Conservation (phyloP, 2,888 invertebrate species). For the Rhingia campestris region DNA sequence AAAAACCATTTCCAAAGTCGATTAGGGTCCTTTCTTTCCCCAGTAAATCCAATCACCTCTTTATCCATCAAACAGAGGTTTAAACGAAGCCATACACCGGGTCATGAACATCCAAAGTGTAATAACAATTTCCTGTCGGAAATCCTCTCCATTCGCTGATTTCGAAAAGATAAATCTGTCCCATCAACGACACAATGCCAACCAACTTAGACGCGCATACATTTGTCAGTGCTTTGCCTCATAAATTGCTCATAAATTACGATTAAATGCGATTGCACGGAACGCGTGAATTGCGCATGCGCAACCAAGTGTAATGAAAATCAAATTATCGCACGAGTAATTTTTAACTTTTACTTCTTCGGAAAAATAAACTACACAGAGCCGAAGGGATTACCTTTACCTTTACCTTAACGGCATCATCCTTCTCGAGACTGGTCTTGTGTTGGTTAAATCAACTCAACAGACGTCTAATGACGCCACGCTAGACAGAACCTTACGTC, state of each 20-base stretch:
- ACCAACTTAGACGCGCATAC: conserved; percentile 25
- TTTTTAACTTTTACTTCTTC: background rate
- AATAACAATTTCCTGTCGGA: too few relatives aligned
- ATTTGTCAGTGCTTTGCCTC: conserved; percentile 40
- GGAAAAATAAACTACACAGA: background rate
- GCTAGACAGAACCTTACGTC: conserved; percentile 36
- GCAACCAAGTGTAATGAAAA: conserved; percentile 54
- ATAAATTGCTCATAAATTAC: conserved; percentile 45
- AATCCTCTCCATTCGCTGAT: too few relatives aligned
- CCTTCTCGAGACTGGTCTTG: background rate
- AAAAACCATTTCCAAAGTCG: too few relatives aligned
- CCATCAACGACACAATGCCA: background rate
- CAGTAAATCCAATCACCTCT: too few relatives aligned
- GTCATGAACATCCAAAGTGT: too few relatives aligned
- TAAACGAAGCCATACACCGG: too few relatives aligned
- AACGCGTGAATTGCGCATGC: conserved; percentile 30
- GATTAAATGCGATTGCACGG: conserved; percentile 15
- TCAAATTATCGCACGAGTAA: conserved; percentile 47
- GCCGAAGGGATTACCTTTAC: conserved; percentile 33
- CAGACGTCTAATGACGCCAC: conserved; percentile 45
- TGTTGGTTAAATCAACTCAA: conserved; percentile 16
- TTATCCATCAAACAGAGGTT: too few relatives aligned
- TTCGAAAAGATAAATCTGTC: background rate
- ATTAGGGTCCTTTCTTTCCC: too few relatives aligned
- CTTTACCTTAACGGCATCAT: conserved; percentile 7